phyloP scores from a whole-genome alignment of 1,140 invertebrate genomes.

The Drosophila fuyamai region DNA sequence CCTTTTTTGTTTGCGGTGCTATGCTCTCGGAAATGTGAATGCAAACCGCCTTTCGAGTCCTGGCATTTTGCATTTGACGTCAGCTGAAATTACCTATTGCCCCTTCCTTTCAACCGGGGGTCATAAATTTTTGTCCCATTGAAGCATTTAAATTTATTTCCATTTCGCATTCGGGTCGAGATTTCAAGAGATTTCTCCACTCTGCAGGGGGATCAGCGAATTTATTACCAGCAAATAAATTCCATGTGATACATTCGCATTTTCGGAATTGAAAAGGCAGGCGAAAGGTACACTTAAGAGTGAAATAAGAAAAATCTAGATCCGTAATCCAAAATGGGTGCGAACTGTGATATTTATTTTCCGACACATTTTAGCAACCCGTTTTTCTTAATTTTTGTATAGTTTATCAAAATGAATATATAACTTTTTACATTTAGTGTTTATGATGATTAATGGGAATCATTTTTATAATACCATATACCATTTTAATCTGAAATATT shows the following conservation, averaged over 20 bases:
- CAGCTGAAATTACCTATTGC: slow-evolving; percentile 34
- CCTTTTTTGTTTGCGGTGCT: slow-evolving; percentile 12
- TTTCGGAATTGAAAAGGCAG: slow-evolving; percentile 41
- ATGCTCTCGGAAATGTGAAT: slow-evolving; percentile 50
- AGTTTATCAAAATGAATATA: too few species aligned
- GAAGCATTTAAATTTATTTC: slow-evolving; percentile 72
- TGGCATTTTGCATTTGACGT: slow-evolving; percentile 64
- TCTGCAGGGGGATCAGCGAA: slow-evolving; percentile 21
- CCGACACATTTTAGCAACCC: not conserved
- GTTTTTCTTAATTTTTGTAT: too few species aligned
- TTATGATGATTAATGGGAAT: too few species aligned
- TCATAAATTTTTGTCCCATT: slow-evolving; percentile 67
- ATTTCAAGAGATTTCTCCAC: slow-evolving; percentile 44
- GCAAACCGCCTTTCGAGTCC: slow-evolving; percentile 30
- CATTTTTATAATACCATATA: too few species aligned
- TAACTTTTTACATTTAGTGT: too few species aligned
- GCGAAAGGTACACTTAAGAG: slow-evolving; percentile 4
- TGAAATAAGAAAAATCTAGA: slow-evolving; percentile 12
- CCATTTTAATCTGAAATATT: too few species aligned
- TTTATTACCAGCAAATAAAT: slow-evolving; percentile 70
- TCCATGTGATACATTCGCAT: slow-evolving; percentile 51
- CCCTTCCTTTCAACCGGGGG: not conserved
- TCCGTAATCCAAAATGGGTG: not conserved
- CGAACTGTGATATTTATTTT: slow-evolving; percentile 31
- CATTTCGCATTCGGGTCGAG: slow-evolving; percentile 42